A percentile compares a stretch with the other conserved stretches of the same genome.
Evolutionary conservation across 2,888 invertebrate species (phyloP).

Genomic region (Leptura quadrifasciata): DNA sequence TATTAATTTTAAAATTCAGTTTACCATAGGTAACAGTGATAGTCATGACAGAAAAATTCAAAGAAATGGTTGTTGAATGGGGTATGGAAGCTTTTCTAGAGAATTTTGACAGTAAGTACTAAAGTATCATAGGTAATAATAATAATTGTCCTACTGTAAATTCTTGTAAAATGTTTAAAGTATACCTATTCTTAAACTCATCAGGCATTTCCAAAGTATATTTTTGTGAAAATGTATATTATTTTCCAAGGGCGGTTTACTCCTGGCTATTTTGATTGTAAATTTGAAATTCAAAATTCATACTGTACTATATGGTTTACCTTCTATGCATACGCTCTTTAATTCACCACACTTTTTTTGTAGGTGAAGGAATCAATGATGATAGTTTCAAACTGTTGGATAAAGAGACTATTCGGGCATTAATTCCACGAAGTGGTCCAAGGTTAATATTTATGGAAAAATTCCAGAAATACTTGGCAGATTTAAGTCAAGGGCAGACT

Average conservation of each 20-base stretch:
- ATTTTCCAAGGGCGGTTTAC: not conserved
- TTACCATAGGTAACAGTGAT: too few species aligned
- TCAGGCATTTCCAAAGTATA: slow-evolving; percentile 3
- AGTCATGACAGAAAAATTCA: too few species aligned
- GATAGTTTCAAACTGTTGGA: slow-evolving; percentile 18
- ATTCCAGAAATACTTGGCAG: not conserved
- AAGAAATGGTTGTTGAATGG: not conserved
- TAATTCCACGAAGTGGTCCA: slow-evolving; percentile 11
- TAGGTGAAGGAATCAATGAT: slow-evolving; percentile 25
- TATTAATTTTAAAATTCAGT: too few species aligned
- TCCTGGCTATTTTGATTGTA: not conserved
- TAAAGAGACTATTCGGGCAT: not conserved
- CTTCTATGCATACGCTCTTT: too few species aligned
- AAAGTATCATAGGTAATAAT: too few species aligned
- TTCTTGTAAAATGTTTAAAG: too few species aligned
- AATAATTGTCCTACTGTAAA: too few species aligned
- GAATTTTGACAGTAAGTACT: not conserved
- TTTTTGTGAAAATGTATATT: not conserved
- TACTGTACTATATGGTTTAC: not conserved
- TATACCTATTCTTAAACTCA: not conserved
- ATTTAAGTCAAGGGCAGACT: not conserved
- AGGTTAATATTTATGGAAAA: slow-evolving; percentile 17
- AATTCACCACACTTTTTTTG: not conserved
- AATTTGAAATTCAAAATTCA: slow-evolving; percentile 5
- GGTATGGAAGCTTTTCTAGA: not conserved